A percentile compares a stretch with the other conserved stretches of the same genome.
These are phyloP conservation scores for Greenwoodochromis staneri DNA, from an alignment of 2,113 vertebrate species.

Conservation along the genomic window DNA sequence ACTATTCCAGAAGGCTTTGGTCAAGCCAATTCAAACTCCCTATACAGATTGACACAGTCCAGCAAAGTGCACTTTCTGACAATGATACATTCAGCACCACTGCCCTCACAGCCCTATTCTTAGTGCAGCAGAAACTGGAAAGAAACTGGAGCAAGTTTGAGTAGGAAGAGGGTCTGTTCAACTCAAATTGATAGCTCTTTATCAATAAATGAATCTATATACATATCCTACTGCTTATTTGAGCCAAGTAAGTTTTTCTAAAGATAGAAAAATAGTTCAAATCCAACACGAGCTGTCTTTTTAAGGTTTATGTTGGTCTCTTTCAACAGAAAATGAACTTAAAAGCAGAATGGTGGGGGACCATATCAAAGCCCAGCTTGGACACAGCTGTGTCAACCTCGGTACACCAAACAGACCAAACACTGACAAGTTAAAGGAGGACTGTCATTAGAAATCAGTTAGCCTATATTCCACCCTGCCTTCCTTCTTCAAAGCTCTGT, in stretches of 20 bases:
- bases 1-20: background rate
- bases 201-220: background rate
- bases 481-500: conserved; percentile 24
- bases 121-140: conserved; percentile 16
- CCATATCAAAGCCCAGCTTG: background rate
- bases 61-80: conserved; percentile 24
- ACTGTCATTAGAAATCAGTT: conserved; percentile 51
- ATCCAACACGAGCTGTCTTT: background rate
- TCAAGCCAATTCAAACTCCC: conserved; percentile 20
- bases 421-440: conserved; percentile 28
- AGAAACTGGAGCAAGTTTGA: conserved; percentile 4
- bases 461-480: conserved; percentile 24
- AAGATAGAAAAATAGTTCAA: background rate
- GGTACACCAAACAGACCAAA: conserved; percentile 32
- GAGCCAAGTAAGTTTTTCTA: background rate
- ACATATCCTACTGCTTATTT: background rate
- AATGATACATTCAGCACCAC: conserved; percentile 36
- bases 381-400: conserved; percentile 41
- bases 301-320: background rate
- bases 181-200: background rate
- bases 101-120: conserved; percentile 25
- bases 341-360: background rate
- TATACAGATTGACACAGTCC: background rate
- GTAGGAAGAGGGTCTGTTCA: background rate
- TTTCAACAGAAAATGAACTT: background rate